Evolutionary conservation across 1,140 invertebrate species (phyloP).

Genomic region (Aphis craccivora): DNA sequence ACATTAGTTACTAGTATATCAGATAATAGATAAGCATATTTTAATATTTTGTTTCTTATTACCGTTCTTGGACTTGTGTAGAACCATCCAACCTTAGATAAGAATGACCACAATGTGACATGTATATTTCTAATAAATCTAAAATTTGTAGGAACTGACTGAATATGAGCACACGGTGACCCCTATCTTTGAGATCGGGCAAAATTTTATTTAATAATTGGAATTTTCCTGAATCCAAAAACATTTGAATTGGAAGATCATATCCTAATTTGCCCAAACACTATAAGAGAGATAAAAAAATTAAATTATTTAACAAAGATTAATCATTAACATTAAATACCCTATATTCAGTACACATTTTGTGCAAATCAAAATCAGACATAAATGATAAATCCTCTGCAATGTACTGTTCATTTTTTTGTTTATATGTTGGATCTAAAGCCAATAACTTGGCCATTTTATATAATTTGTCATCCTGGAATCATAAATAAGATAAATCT

Average conservation of each 20-base stretch:
- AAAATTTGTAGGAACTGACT: conserved; percentile 95
- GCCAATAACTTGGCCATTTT: conserved; percentile 79
- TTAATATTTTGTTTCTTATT: conserved; percentile 36
- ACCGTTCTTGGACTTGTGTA: conserved; percentile 80
- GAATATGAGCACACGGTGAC: conserved; percentile 87
- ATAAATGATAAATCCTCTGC: conserved; percentile 86
- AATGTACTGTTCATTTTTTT: conserved; percentile 82
- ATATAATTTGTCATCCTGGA: conserved; percentile 62
- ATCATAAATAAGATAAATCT: conserved; percentile 50
- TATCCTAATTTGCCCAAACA: conserved; percentile 60
- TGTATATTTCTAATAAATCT: conserved; percentile 87
- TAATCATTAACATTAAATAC: neutral
- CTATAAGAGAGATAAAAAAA: conserved; percentile 44
- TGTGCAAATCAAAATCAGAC: conserved; percentile 92
- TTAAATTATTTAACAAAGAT: neutral
- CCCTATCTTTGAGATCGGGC: conserved; percentile 73
- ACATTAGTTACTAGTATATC: neutral
- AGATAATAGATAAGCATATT: neutral
- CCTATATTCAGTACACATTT: conserved; percentile 69
- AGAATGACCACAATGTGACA: conserved; percentile 74
- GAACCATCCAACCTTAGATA: conserved; percentile 86
- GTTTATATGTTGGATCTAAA: conserved; percentile 75
- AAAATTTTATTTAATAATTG: conserved; percentile 80
- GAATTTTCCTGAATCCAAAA: conserved; percentile 86
- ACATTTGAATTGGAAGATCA: conserved; percentile 74